These are phyloP conservation scores for Chrysomela aeneicollis DNA, from an alignment of 2,888 invertebrate species.

Conservation along the genomic window DNA sequence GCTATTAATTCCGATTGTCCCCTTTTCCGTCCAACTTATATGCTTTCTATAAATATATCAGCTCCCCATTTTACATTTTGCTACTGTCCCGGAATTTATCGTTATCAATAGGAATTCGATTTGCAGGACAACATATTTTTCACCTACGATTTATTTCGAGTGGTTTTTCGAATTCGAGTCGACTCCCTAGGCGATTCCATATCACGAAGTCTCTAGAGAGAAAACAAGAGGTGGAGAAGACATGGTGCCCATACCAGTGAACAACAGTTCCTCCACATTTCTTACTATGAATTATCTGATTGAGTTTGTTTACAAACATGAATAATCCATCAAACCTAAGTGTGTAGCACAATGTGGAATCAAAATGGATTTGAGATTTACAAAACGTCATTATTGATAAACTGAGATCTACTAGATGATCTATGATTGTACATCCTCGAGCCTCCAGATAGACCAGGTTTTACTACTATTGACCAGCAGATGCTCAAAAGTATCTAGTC, in stretches of 20 bases:
- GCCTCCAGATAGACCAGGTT: no score
- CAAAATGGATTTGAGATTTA: no score
- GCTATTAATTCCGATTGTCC: conserved; percentile 35
- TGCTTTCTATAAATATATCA: conserved; percentile 27
- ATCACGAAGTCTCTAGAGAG: conserved; percentile 40
- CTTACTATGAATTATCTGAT: no score
- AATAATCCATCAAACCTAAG: no score
- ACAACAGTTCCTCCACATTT: no score
- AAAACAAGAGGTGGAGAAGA: not conserved
- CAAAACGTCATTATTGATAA: no score
- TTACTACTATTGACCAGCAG: no score
- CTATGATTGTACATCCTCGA: no score
- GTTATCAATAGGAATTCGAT: conserved; percentile 55
- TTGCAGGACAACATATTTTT: conserved; percentile 41
- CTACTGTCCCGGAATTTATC: conserved; percentile 51
- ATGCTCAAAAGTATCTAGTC: no score
- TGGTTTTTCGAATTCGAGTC: conserved; percentile 51
- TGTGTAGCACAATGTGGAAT: no score
- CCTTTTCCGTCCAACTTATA: conserved; percentile 24
- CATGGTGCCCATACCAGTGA: not conserved
- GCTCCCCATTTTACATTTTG: conserved; percentile 40
- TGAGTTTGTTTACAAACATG: no score
- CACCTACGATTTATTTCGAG: conserved; percentile 52
- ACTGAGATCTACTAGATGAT: no score
- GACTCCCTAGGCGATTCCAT: conserved; percentile 53